These are phyloP conservation scores for Agonopterix alstromeriana DNA, from an alignment of 2,888 invertebrate species.

Conservation along the genomic window DNA sequence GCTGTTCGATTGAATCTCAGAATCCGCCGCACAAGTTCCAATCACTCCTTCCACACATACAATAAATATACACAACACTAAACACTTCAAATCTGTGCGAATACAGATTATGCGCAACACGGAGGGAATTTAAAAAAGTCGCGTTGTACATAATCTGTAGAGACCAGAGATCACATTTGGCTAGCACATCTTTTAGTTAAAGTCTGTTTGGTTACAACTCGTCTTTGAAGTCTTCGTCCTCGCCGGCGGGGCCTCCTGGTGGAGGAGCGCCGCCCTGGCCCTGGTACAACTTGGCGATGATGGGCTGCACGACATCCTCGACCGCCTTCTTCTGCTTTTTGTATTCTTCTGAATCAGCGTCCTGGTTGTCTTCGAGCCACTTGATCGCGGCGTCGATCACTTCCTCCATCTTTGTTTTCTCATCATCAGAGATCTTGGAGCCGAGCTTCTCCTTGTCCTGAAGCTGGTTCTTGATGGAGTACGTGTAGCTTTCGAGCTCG, in stretches of 20 bases:
- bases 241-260: slow-evolving; percentile 81
- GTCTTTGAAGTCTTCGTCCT: slow-evolving; percentile 87
- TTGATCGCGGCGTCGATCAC: slow-evolving; percentile 98
- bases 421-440: slow-evolving; percentile 90
- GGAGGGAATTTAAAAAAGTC: slow-evolving; percentile 5
- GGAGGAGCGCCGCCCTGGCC: slow-evolving; percentile 89
- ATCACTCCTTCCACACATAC: slow-evolving; percentile 23
- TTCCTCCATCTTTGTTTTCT: slow-evolving; percentile 95
- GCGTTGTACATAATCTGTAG: slow-evolving; percentile 28
- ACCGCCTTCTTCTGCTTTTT: slow-evolving; percentile 97
- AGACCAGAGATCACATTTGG: slow-evolving; percentile 60
- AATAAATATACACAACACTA: slow-evolving; percentile 71
- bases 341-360: slow-evolving; percentile 93
- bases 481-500: slow-evolving; percentile 97
- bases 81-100: slow-evolving; percentile 45
- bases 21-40: slow-evolving; percentile 39
- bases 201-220: slow-evolving; percentile 82
- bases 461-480: slow-evolving; percentile 97
- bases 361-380: slow-evolving; percentile 97
- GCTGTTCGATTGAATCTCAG: slow-evolving; percentile 39
- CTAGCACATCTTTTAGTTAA: slow-evolving; percentile 39
- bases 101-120: slow-evolving; percentile 30
- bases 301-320: slow-evolving; percentile 97
- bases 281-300: slow-evolving; percentile 97
- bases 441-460: slow-evolving; percentile 98